These are phyloP conservation scores for Penaeus monodon DNA, from an alignment of 2,888 invertebrate genomes.

Conservation along the genomic window DNA sequence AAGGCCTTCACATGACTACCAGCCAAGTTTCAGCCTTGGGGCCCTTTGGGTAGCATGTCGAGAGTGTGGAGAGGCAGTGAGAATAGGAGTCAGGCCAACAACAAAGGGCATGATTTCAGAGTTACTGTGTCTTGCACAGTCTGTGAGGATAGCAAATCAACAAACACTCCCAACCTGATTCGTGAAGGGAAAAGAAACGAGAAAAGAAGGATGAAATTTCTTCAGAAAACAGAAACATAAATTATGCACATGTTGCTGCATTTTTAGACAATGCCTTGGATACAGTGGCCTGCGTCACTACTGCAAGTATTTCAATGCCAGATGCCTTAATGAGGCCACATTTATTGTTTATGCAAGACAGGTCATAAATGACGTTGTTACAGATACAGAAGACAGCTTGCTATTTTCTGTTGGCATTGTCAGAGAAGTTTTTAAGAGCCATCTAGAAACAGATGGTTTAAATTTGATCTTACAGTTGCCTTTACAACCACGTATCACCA, in stretches of 20 bases:
- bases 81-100: slow-evolving; percentile 59
- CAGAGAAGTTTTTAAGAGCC: slow-evolving; percentile 59
- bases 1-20: slow-evolving; percentile 64
- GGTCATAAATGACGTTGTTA: slow-evolving; percentile 63
- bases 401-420: slow-evolving; percentile 59
- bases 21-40: slow-evolving; percentile 59
- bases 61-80: slow-evolving; percentile 61
- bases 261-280: slow-evolving; percentile 63
- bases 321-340: slow-evolving; percentile 64
- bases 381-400: slow-evolving; percentile 62
- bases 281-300: slow-evolving; percentile 64
- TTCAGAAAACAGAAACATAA: slow-evolving; percentile 64
- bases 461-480: slow-evolving; percentile 62
- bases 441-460: slow-evolving; percentile 52
- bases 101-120: slow-evolving; percentile 65
- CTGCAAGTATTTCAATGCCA: slow-evolving; percentile 64
- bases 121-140: slow-evolving; percentile 61
- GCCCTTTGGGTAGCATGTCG: slow-evolving; percentile 59
- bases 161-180: slow-evolving; percentile 63
- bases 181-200: slow-evolving; percentile 62
- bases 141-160: slow-evolving; percentile 61
- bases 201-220: slow-evolving; percentile 50
- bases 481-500: slow-evolving; percentile 65
- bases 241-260: slow-evolving; percentile 64
- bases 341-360: slow-evolving; percentile 64